A percentile compares a stretch with the other conserved stretches of the same genome.
Conservation (phyloP, 2,797 vertebrate species). For the Pangasius mekongensis region DNA sequence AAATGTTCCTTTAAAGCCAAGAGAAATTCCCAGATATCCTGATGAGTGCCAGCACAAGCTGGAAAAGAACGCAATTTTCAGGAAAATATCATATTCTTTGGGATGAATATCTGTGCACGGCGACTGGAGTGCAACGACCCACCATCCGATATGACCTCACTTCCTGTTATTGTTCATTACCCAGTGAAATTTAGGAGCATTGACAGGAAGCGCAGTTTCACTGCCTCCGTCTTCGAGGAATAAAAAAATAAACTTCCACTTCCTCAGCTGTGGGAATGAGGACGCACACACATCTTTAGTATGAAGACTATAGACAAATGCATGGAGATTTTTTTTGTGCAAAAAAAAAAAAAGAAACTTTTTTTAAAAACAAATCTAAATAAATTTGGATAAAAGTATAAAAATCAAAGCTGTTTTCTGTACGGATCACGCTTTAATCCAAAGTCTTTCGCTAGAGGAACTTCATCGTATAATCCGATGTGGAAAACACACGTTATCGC, state of each 20-base stretch:
- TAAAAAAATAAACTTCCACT: constrained; percentile 59
- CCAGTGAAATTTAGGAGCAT: neutral
- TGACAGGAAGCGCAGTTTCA: constrained; percentile 69
- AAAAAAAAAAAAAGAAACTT: neutral
- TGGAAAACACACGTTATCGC: neutral
- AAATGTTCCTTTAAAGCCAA: neutral
- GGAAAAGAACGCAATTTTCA: neutral
- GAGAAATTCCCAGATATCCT: neutral
- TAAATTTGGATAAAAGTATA: neutral
- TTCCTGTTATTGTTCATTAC: constrained; percentile 66
- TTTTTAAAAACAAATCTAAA: neutral
- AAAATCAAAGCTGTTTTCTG: neutral
- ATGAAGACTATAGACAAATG: neutral
- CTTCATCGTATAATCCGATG: neutral
- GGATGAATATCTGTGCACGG: neutral
- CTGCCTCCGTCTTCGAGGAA: constrained; percentile 68
- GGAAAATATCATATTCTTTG: neutral
- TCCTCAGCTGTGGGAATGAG: constrained; percentile 60
- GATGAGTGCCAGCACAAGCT: neutral
- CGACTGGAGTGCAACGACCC: neutral
- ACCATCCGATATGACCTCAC: constrained; percentile 36
- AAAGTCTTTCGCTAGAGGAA: too few relatives aligned
- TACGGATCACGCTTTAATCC: neutral
- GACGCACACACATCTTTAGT: too few relatives aligned
- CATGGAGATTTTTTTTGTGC: neutral